These are phyloP conservation scores for Sebastes aleutianus DNA, from an alignment of 2,797 vertebrate species.

Conservation along the genomic window DNA sequence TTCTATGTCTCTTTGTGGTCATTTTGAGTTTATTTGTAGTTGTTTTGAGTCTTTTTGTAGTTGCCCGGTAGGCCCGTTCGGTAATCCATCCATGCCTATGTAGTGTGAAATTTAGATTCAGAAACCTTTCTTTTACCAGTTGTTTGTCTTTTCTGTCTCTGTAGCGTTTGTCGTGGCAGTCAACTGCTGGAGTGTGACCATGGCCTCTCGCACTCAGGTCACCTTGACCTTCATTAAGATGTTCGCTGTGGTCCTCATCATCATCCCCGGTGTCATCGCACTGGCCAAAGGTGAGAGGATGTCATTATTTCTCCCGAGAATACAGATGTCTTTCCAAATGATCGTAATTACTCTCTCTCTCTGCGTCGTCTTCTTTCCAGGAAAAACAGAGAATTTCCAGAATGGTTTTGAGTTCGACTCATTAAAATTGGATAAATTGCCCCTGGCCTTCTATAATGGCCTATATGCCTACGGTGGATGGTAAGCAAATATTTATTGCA, in stretches of 20 bases:
- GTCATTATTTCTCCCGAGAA: background rate
- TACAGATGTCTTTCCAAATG: background rate
- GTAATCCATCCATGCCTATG: background rate
- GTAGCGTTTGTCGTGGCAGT: slow-evolving; percentile 79
- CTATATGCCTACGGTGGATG: slow-evolving; percentile 92
- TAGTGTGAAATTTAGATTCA: background rate
- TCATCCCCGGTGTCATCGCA: slow-evolving; percentile 82
- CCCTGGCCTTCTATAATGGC: slow-evolving; percentile 91
- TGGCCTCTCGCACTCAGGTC: slow-evolving; percentile 81
- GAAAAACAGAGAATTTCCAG: slow-evolving; percentile 87
- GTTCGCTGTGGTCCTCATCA: slow-evolving; percentile 82
- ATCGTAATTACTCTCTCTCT: background rate
- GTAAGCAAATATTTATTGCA: slow-evolving; percentile 68
- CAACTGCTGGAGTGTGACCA: slow-evolving; percentile 86
- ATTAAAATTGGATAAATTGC: slow-evolving; percentile 82
- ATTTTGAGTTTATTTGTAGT: too few species aligned
- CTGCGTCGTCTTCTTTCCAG: slow-evolving; percentile 59
- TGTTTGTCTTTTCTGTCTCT: background rate
- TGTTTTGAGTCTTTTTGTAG: too few species aligned
- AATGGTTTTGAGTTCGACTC: slow-evolving; percentile 82
- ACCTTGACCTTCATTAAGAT: slow-evolving; percentile 81
- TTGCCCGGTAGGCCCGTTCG: background rate
- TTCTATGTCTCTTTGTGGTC: too few species aligned
- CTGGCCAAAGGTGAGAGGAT: slow-evolving; percentile 74
- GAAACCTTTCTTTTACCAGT: background rate